Evolutionary conservation across 2,888 invertebrate species (phyloP), one percentile per base, ranked within the genome.

Genomic region (Plagiodera versicolora): DNA sequence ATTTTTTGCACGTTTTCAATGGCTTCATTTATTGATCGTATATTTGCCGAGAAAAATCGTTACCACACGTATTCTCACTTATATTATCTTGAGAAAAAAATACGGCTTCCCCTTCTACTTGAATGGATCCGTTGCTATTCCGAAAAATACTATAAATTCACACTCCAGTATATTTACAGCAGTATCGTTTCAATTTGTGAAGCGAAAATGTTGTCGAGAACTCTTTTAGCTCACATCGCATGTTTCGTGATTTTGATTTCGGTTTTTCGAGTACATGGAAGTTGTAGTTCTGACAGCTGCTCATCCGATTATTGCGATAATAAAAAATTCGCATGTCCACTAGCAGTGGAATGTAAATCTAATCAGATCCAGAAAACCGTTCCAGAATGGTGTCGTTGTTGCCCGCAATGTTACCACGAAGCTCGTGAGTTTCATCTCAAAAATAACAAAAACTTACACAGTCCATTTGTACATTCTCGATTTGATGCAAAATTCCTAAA

Each of bases 311-410:
- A 48, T 52, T 60, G 60, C 44, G 51, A 51, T 14, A 30, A 53
- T 14, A 60, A 53, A 53, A 24, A 3, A 10, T 56, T 60, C 20
- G 24, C 20, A 16, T 60, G 60, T 30, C 16, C n/a, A n/a, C n/a
- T 24, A 16, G 32, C 56, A 28, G 16, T 51, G 14, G 56, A 50
- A 28, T 60, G 60, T 35, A 39, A 51, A 10, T 16, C 47, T 9
- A 19, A 17, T 20, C 46, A 60, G 48, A 47, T 56, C 24, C 52
- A 56, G 46, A 30, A 18, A 14, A 47, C 11, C n/a, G 14, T 39
- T 8, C 60, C 60, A 20, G 60, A 60, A 39, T 9, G 18, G 16
- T 53, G 59, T 52, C 39, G 20, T 4, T 59, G 59, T 35, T 59
- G 63, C 16, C 19, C 48, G 9, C 3, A 24, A 49, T 63, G 56